A percentile compares a stretch with the other conserved stretches of the same genome.
These are phyloP conservation scores for Mimas tiliae DNA, from an alignment of 2,888 invertebrate genomes.

Conservation along the genomic window DNA sequence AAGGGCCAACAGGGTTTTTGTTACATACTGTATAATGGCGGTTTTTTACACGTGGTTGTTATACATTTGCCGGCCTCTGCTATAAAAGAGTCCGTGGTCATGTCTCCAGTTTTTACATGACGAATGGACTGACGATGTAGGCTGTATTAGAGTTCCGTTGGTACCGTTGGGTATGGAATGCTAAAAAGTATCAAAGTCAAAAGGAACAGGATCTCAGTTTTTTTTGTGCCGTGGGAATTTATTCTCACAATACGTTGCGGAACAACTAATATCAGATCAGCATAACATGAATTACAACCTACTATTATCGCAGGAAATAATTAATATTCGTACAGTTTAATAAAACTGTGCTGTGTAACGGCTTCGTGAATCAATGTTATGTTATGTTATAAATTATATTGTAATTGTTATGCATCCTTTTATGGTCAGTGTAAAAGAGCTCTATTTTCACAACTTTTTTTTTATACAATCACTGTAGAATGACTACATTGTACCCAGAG, in stretches of 20 bases:
- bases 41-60: too few species aligned
- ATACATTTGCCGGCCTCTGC: too few species aligned
- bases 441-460: neutral
- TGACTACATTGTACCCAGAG: too few species aligned
- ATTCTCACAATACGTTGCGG: neutral
- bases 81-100: too few species aligned
- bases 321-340: conserved; percentile 1
- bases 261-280: neutral
- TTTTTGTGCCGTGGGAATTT: neutral
- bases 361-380: neutral
- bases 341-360: neutral
- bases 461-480: too few species aligned
- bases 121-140: too few species aligned
- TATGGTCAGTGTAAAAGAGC: neutral
- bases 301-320: conserved; percentile 11
- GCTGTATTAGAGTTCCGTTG: too few species aligned
- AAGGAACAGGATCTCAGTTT: neutral
- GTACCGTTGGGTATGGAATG: too few species aligned
- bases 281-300: neutral
- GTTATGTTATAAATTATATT: neutral
- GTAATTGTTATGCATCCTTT: neutral
- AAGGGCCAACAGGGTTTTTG: too few species aligned
- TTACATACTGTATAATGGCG: too few species aligned
- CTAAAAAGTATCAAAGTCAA: neutral
- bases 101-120: too few species aligned